A percentile compares a stretch with the other conserved stretches of the same genome.
Evolutionary conservation across 2,113 vertebrate genomes (phyloP).

Genomic region (Charina bottae): DNA sequence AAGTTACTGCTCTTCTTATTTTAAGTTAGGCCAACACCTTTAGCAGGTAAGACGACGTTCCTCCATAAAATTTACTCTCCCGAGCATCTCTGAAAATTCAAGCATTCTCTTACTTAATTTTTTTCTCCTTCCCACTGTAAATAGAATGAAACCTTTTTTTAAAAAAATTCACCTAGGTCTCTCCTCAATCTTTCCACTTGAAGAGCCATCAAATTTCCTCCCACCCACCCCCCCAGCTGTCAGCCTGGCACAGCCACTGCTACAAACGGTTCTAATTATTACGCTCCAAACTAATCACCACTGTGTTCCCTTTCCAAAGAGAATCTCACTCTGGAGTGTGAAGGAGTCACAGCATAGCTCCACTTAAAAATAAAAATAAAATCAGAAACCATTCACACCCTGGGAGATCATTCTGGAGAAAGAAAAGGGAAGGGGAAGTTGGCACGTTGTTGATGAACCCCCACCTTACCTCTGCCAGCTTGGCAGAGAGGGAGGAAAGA

Average conservation of each 20-base stretch:
- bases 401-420: neutral
- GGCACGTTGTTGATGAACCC: rapidly evolving
- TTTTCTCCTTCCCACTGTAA: neutral
- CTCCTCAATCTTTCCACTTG: constrained; percentile 40
- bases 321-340: neutral
- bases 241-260: neutral
- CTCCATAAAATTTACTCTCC: neutral
- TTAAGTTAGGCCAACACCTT: neutral
- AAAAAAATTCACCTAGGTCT: neutral
- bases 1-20: neutral
- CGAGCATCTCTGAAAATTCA: neutral
- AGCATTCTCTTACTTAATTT: neutral
- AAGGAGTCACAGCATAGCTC: constrained; percentile 7
- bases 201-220: constrained; percentile 29
- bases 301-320: neutral
- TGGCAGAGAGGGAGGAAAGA: neutral
- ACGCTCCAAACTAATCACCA: neutral
- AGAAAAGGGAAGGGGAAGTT: neutral
- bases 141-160: neutral
- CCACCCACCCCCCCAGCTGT: neutral
- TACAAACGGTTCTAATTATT: neutral
- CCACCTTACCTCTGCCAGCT: neutral
- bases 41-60: neutral
- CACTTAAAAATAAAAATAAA: neutral
- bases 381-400: neutral